A percentile compares a stretch with the other conserved stretches of the same genome.
Conservation (phyloP, 1,140 invertebrate species). For the Hypsibius dujardini region DNA sequence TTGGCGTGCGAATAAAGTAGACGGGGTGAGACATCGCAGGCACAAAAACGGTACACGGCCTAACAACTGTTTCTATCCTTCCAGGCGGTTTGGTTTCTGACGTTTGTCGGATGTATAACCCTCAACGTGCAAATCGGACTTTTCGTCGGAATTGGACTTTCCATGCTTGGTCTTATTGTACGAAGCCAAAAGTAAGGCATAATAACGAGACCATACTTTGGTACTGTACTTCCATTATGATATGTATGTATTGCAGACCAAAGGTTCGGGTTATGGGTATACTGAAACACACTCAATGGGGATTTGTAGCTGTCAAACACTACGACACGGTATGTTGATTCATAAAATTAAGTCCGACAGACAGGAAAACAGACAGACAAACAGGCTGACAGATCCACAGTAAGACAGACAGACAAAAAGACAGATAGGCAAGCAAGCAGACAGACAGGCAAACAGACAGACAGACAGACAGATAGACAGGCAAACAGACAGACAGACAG, state of each 20-base stretch:
- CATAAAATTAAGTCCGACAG: too few species aligned
- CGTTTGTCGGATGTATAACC: neutral
- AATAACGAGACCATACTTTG: neutral
- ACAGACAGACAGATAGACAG: too few species aligned
- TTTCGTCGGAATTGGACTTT: neutral
- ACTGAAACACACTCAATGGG: neutral
- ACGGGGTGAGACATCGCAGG: neutral
- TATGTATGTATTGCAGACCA: slow-evolving; percentile 6
- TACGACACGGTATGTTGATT: neutral
- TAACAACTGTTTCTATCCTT: neutral
- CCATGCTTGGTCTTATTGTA: neutral
- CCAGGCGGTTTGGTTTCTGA: neutral
- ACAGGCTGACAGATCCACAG: too few species aligned
- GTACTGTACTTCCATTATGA: neutral
- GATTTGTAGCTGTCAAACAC: slow-evolving; percentile 1
- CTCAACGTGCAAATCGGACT: neutral
- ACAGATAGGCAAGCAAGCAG: too few species aligned
- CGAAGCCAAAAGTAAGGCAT: neutral
- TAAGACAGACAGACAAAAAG: too few species aligned
- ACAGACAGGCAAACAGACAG: too few species aligned
- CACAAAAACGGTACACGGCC: neutral
- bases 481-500: too few species aligned
- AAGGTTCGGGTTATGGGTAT: neutral
- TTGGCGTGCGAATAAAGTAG: neutral
- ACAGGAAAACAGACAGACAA: too few species aligned